Percentiles rank a stretch among this genome's conserved stretches.
Evolutionary conservation across 1,140 invertebrate genomes (phyloP).

Genomic region (Zaprionus davidi): DNA sequence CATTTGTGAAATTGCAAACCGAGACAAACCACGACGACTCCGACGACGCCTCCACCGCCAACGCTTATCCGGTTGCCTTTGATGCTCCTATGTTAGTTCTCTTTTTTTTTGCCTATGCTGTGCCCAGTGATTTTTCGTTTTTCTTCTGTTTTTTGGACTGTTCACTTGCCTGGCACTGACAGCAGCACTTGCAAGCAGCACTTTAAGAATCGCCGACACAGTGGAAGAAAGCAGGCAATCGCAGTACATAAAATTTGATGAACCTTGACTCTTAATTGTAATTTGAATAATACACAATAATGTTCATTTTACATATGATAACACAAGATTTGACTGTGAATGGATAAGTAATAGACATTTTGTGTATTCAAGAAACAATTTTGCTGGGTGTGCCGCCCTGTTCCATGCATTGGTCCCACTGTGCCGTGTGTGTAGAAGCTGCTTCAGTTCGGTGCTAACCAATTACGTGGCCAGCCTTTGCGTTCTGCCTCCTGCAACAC

Average conservation of each 20-base stretch:
- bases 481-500: background rate
- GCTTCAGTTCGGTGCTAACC: slow-evolving; percentile 50
- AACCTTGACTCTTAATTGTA: background rate
- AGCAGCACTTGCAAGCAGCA: slow-evolving; percentile 34
- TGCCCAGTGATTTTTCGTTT: slow-evolving; percentile 9
- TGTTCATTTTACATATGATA: too few relatives aligned
- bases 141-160: slow-evolving; percentile 10
- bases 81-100: slow-evolving; percentile 49
- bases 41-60: slow-evolving; percentile 31
- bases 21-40: slow-evolving; percentile 63
- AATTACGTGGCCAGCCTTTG: slow-evolving; percentile 53
- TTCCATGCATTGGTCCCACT: background rate
- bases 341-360: too few relatives aligned
- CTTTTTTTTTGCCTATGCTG: background rate
- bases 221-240: background rate
- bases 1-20: slow-evolving; percentile 82
- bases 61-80: slow-evolving; percentile 71
- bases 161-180: slow-evolving; percentile 26
- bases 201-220: slow-evolving; percentile 21
- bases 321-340: too few relatives aligned
- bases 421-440: slow-evolving; percentile 1
- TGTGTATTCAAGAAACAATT: too few relatives aligned
- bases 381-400: too few relatives aligned
- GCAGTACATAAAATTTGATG: background rate
- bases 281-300: background rate